A percentile compares a stretch with the other conserved stretches of the same genome.
These are phyloP conservation scores for Anguilla anguilla DNA, from an alignment of 2,797 vertebrate species.

Conservation along the genomic window DNA sequence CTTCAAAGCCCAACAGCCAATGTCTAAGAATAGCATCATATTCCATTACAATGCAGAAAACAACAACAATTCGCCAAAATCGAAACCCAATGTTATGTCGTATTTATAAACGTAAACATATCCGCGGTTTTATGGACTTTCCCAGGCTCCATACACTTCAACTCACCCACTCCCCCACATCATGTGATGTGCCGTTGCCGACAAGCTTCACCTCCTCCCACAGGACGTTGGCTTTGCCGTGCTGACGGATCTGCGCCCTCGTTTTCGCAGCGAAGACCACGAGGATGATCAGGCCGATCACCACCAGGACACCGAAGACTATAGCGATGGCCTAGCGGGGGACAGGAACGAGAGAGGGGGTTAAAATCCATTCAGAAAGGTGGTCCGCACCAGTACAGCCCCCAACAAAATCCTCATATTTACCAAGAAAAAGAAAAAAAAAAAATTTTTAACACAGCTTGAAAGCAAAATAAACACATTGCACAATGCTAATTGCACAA, in stretches of 20 bases:
- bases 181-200: conserved; percentile 64
- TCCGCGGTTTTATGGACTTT: background rate
- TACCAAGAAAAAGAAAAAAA: background rate
- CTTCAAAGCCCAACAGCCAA: background rate
- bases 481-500: background rate
- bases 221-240: conserved; percentile 76
- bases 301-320: conserved; percentile 82
- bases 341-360: conserved; percentile 12
- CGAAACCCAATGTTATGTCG: background rate
- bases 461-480: background rate
- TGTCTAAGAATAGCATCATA: background rate
- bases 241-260: conserved; percentile 73
- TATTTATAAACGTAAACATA: background rate
- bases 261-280: conserved; percentile 86
- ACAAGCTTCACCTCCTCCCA: conserved; percentile 82
- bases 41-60: too few species aligned
- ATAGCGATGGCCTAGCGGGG: conserved; percentile 83
- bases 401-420: background rate
- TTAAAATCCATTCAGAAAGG: background rate
- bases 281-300: conserved; percentile 81
- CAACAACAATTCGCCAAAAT: too few species aligned
- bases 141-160: background rate
- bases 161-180: conserved; percentile 88
- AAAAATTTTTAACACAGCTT: background rate
- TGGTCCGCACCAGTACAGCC: background rate